Evolutionary conservation across 2,797 vertebrate genomes (phyloP), one percentile per base, ranked within the genome.

Genomic region (Calcarius lapponicus): DNA sequence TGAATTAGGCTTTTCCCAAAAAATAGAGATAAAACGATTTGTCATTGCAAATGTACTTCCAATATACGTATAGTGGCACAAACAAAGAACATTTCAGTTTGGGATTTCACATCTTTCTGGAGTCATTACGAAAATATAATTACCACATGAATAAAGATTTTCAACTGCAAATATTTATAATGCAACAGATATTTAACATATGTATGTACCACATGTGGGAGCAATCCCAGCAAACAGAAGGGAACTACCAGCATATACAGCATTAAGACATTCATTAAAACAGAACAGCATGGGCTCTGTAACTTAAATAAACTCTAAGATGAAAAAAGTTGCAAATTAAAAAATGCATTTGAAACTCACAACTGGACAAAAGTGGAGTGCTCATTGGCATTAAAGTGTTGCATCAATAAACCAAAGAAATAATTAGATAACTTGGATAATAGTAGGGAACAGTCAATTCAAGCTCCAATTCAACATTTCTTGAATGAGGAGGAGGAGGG

Each of bases 161-260:
- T 70, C 29, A 62, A 48, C 15, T 67, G 11, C 10, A 75, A n/a
- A 21, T 76, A 22, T 69, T 74, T 53, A n/a, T 21, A 43, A 34
- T 16, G 2, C 8, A 72, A 50, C 40, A 15, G 17, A 3, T 21
- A 6, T 48, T 70, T 66, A 34, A 51, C 5, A 0, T 16, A 26
- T 0, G 0, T 17, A 29, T 8, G 1, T 29, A 62, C 5, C 2
- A 14, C 7, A 13, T 1, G 3, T 3, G 9, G 91, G 13, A 91
- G 11, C 11, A 73, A 47, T 21, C 15, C 18, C 21, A 38, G 17
- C 4, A 36, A 90, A 62, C 3, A 10, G 19, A 67, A 29, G 31
- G 28, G 17, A 84, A 25, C 36, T 42, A 32, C 8, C 17, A 42
- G 8, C 18, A 14, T 64, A 45, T 58, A n/a, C 36, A 51, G 22